Conservation (phyloP, 2,113 vertebrate genomes). For the Actinemys pallida region DNA sequence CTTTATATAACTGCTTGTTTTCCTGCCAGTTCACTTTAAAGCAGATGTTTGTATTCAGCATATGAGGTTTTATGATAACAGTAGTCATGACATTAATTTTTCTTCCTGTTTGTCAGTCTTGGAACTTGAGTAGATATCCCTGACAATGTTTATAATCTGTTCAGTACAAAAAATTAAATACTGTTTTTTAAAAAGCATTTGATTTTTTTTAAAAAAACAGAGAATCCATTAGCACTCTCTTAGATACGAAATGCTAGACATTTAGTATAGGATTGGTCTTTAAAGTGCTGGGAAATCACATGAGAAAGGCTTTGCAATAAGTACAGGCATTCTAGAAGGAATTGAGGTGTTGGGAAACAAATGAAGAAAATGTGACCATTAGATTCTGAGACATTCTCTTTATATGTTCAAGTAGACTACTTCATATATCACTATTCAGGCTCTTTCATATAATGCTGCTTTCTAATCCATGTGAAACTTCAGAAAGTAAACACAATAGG, state of each 20-base stretch:
- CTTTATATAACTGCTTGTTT: not conserved
- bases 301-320: not conserved
- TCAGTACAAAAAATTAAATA: not conserved
- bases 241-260: not conserved
- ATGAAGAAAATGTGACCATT: not conserved
- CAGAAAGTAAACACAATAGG: not conserved
- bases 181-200: not conserved
- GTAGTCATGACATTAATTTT: not conserved
- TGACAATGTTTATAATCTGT: not conserved
- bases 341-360: not conserved
- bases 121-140: not conserved
- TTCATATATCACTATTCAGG: not conserved
- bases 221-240: not conserved
- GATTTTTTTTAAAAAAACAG: not conserved
- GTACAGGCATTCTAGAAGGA: not conserved
- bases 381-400: not conserved
- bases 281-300: not conserved
- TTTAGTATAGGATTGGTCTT: not conserved
- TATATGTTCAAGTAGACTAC: not conserved
- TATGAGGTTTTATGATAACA: not conserved
- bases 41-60: not conserved
- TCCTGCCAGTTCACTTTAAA: not conserved
- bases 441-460: not conserved
- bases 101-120: not conserved
- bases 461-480: constrained; percentile 19